Conservation (phyloP, 1,140 invertebrate genomes). For the Drosophila nasuta region DNA sequence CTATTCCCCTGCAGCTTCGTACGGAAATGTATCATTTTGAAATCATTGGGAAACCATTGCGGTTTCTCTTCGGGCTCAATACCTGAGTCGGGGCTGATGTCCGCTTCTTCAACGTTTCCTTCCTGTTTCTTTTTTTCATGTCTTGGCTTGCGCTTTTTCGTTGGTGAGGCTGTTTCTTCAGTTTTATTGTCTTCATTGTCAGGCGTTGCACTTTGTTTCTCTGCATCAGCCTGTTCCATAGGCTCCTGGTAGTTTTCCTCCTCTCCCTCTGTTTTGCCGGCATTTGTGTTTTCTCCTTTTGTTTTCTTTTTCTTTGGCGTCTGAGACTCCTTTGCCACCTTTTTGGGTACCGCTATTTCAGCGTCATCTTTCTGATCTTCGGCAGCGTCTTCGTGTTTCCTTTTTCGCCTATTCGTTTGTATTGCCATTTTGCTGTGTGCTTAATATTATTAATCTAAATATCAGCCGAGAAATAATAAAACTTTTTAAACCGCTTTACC, state of each 20-base stretch:
- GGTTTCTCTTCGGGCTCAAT: constrained; percentile 62
- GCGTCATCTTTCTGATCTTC: constrained; percentile 55
- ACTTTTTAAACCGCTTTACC: constrained; percentile 12
- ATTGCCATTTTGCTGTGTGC: constrained; percentile 65
- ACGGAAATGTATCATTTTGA: constrained; percentile 79
- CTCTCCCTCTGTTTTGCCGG: background rate
- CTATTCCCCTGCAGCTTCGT: constrained; percentile 65
- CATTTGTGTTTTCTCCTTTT: constrained; percentile 18
- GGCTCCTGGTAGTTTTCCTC: background rate
- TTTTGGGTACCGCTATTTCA: constrained; percentile 69
- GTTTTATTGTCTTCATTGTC: background rate
- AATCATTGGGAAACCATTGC: constrained; percentile 71
- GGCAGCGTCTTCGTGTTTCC: constrained; percentile 55
- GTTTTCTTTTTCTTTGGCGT: constrained; percentile 67
- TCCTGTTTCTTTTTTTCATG: constrained; percentile 25
- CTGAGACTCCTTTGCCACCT: constrained; percentile 63
- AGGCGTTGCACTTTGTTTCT: constrained; percentile 2
- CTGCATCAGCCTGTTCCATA: background rate
- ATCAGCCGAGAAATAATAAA: constrained; percentile 11
- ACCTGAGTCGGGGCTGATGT: constrained; percentile 67
- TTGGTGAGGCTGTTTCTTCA: background rate
- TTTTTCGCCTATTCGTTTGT: constrained; percentile 73
- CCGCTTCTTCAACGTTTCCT: constrained; percentile 36
- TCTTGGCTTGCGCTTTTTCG: constrained; percentile 15
- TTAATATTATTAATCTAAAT: constrained; percentile 20